Evolutionary conservation across 1,140 invertebrate genomes (phyloP).

Genomic region (Papilio polytes): DNA sequence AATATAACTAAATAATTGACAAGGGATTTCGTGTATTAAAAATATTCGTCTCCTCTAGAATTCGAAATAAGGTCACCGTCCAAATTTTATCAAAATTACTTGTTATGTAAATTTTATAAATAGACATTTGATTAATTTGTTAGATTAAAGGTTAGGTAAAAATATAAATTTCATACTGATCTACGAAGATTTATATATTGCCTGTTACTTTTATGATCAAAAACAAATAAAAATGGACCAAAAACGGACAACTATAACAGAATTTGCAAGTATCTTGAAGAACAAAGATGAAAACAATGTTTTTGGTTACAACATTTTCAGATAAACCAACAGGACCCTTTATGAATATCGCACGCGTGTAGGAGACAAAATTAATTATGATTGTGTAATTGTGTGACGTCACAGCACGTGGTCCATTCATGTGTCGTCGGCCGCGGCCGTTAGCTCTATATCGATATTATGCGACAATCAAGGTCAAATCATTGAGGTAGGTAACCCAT

Average conservation of each 20-base stretch:
- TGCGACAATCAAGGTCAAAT: slow-evolving; percentile 19
- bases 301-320: too few species aligned
- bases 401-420: slow-evolving; percentile 29
- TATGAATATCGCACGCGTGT: background rate
- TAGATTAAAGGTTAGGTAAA: background rate
- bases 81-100: background rate
- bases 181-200: too few species aligned
- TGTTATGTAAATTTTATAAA: background rate
- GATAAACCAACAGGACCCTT: background rate
- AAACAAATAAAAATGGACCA: too few species aligned
- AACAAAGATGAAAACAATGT: too few species aligned
- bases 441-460: slow-evolving; percentile 26
- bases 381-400: slow-evolving; percentile 27
- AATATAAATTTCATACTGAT: background rate
- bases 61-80: background rate
- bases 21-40: background rate
- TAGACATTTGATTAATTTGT: background rate
- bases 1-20: background rate
- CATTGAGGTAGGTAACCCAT: slow-evolving; percentile 18
- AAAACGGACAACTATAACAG: too few species aligned
- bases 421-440: slow-evolving; percentile 16
- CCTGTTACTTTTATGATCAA: background rate
- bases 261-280: too few species aligned
- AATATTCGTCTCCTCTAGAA: background rate
- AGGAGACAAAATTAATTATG: slow-evolving; percentile 16